Base-by-base conservation (phyloP, 2,113 vertebrate species). In the Zapornia atra region DNA sequence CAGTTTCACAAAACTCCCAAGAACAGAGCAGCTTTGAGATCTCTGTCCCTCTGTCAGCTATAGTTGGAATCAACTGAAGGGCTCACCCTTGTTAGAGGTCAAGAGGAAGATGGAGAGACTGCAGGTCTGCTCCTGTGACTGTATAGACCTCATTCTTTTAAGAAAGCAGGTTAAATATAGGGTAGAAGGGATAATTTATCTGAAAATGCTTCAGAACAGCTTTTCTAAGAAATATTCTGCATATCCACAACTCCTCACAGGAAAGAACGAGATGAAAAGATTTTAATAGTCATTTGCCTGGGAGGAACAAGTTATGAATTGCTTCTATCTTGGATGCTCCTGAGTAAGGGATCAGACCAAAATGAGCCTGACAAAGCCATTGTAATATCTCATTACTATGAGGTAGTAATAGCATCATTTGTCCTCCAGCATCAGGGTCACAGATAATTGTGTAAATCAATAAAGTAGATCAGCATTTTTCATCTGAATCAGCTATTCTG, bases 301-400 rank as follows among this genome's bases (percentile, higher is more conserved):
- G 21, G 71, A 93, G 51, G 79, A 94, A 60, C 50, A 92, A 81
- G 50, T 88, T 94, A 86, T 66, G 3, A 92, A 86, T 94, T 92
- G 48, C 64, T 38, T 88, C 73, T 95, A 76, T 42, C 71, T 88
- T 83, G 76, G 56, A 73, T 77, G 64, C 25, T 86, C 59, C 82
- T 54, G 31, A 95, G 57, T 82, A 94, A 92, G 56, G 50, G 51
- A 86, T 70, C 46, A 26, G 38, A 46, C 63, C 25, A 83, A 92
- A 96, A 91, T 77, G 54, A 94, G 64, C 59, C 64, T 90, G 82
- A 95, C 36, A 94, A 92, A 96, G 46, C 36, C 68, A 86, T 88
- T 88, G 63, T 86, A 92, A 94, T 88, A 88, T 68, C 64, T 77
- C 60, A 64, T 83, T 66, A 40, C 71, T 66, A 44, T 68, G 82